A percentile compares a stretch with the other conserved stretches of the same genome.
Evolutionary conservation across 2,888 invertebrate genomes (phyloP).

Genomic region (Odiellus spinosus): DNA sequence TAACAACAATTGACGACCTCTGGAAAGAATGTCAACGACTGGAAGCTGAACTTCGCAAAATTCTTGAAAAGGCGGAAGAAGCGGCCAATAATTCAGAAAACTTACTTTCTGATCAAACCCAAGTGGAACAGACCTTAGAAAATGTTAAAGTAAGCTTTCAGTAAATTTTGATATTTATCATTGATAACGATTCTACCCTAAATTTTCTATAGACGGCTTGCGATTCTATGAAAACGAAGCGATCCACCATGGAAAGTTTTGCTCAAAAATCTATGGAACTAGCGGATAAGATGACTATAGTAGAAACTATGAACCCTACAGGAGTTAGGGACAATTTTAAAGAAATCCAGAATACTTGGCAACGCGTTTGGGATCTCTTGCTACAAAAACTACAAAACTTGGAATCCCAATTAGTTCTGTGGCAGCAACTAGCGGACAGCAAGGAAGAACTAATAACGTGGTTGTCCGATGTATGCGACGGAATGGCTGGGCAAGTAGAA

Average conservation of each 20-base stretch:
- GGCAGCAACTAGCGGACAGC: slow-evolving; percentile 77
- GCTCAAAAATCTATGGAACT: slow-evolving; percentile 56
- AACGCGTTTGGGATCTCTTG: slow-evolving; percentile 38
- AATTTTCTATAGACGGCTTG: slow-evolving; percentile 6
- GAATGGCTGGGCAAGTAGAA: slow-evolving; percentile 54
- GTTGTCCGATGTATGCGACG: slow-evolving; percentile 64
- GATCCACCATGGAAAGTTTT: slow-evolving; percentile 10
- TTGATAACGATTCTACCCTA: background rate
- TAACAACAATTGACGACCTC: slow-evolving; percentile 5
- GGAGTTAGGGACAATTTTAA: slow-evolving; percentile 28
- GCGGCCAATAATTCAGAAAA: slow-evolving; percentile 4
- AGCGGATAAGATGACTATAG: slow-evolving; percentile 48
- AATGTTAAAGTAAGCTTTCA: slow-evolving; percentile 17
- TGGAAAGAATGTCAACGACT: slow-evolving; percentile 13
- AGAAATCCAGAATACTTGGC: slow-evolving; percentile 22
- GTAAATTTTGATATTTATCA: background rate
- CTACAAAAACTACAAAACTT: slow-evolving; percentile 57
- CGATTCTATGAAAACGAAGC: slow-evolving; percentile 12
- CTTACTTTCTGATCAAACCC: slow-evolving; percentile 10
- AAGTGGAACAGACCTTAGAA: slow-evolving; percentile 16
- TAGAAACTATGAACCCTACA: slow-evolving; percentile 46
- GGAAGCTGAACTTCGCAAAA: slow-evolving; percentile 4
- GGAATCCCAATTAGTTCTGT: slow-evolving; percentile 77
- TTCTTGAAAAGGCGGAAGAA: slow-evolving; percentile 2
- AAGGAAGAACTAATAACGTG: slow-evolving; percentile 67